These are phyloP conservation scores for Capreolus pygargus DNA, from an alignment of 2,113 vertebrate species.

Conservation along the genomic window DNA sequence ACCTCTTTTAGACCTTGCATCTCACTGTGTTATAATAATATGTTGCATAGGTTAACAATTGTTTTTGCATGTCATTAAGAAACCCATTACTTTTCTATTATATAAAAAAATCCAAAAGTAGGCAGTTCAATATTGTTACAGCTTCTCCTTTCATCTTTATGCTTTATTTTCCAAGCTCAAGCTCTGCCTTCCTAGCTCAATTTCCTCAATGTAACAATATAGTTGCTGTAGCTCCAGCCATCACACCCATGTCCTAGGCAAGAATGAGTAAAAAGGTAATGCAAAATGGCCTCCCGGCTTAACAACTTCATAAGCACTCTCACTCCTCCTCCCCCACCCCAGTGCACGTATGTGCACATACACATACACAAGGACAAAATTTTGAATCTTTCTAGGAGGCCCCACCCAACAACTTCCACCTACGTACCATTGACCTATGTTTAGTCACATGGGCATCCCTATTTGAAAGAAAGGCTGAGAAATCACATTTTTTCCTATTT, in stretches of 20 bases:
- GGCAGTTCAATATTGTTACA: background rate
- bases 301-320: background rate
- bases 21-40: background rate
- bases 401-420: background rate
- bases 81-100: background rate
- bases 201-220: background rate
- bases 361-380: background rate
- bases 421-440: background rate
- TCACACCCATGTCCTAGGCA: background rate
- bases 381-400: background rate
- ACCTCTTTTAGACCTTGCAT: background rate
- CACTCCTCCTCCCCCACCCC: background rate
- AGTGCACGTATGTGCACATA: background rate
- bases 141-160: background rate
- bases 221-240: background rate
- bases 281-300: background rate
- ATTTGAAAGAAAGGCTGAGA: background rate
- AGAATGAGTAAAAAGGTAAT: background rate
- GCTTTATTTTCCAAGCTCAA: background rate
- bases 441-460: background rate
- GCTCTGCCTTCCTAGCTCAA: background rate
- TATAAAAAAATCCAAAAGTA: conserved; percentile 11
- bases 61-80: conserved; percentile 4
- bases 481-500: background rate
- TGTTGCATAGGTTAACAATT: background rate